Base-by-base conservation (phyloP, 2,888 invertebrate species). In the Parnassius smintheus region DNA sequence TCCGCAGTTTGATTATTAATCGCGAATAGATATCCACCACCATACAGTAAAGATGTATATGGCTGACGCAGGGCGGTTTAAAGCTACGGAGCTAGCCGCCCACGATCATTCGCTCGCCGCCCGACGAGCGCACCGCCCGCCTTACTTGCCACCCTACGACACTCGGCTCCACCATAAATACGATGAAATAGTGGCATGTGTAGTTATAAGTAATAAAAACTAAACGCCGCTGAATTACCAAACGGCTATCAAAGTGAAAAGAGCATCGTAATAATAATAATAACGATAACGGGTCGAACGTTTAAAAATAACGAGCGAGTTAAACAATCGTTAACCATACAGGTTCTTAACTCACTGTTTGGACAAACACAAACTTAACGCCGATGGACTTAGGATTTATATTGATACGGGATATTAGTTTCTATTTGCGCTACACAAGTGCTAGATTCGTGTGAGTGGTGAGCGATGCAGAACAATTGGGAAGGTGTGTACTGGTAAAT, bases 81-180 rank as follows among this genome's bases (percentile, higher is more conserved):
- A 76, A 80, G 75, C 59, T n/a, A n/a, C 56, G 59, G 45, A 51
- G 42, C 56, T 68, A 63, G 42, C 68, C 66, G 64, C 61, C 66
- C 62, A 58, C 62, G 63, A 66, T 65, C 74, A 75, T 72, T 83
- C 85, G 83, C 75, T 83, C 81, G 82, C 81, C 83, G 82, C 80
- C 81, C 79, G 74, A 72, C 78, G 74, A 70, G 72, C 70, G 72
- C 70, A 82, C 79, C 83, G 83, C 75, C 83, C 85, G 83, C 88
- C 85, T 83, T 77, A 77, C 68, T 77, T 75, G 79, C 79, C 81
- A 80, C 77, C 73, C 70, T 61, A 60, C 65, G 67, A 9, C 49
- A 13, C 49, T 49, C n/a, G 13, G 3, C 46, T 11, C 7, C n/a
- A 49, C n/a, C 13, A n/a, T 13, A 13, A 49, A 7, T 13, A 49